phyloP scores from a whole-genome alignment of 1,140 invertebrate genomes.

The Drosophila tropicalis region DNA sequence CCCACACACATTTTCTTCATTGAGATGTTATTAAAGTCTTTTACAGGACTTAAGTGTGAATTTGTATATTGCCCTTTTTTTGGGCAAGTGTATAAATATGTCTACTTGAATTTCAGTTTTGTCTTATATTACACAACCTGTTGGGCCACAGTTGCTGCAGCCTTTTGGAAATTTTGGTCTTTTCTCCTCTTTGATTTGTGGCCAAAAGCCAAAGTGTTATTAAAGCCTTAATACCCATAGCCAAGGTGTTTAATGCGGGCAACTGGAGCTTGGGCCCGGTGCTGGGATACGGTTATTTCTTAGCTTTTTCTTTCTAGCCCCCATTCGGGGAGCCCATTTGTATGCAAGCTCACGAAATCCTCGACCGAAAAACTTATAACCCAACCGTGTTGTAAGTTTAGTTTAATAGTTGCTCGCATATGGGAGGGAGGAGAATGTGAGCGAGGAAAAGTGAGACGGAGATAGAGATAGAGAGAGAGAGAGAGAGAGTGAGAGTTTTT shows the following conservation, averaged over 20 bases:
- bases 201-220: constrained; percentile 46
- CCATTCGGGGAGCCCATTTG: constrained; percentile 51
- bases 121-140: constrained; percentile 64
- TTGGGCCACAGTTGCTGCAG: constrained; percentile 42
- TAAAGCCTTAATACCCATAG: constrained; percentile 46
- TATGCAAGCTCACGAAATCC: constrained; percentile 65
- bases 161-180: too few relatives aligned
- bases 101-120: too few relatives aligned
- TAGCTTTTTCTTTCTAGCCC: not conserved
- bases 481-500: constrained; percentile 33
- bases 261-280: not conserved
- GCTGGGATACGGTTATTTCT: not conserved
- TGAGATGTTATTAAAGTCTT: too few relatives aligned
- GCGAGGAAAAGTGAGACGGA: not conserved
- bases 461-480: not conserved
- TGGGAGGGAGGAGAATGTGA: not conserved
- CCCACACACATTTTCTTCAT: too few relatives aligned
- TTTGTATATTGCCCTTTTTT: too few relatives aligned
- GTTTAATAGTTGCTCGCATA: constrained; percentile 68
- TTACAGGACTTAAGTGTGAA: too few relatives aligned
- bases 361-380: constrained; percentile 61
- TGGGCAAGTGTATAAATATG: too few relatives aligned
- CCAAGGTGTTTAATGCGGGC: constrained; percentile 12
- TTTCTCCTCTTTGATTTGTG: constrained; percentile 55
- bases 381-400: constrained; percentile 68